These are phyloP conservation scores for Alectoris magna DNA, from an alignment of 2,797 vertebrate species.

Conservation along the genomic window DNA sequence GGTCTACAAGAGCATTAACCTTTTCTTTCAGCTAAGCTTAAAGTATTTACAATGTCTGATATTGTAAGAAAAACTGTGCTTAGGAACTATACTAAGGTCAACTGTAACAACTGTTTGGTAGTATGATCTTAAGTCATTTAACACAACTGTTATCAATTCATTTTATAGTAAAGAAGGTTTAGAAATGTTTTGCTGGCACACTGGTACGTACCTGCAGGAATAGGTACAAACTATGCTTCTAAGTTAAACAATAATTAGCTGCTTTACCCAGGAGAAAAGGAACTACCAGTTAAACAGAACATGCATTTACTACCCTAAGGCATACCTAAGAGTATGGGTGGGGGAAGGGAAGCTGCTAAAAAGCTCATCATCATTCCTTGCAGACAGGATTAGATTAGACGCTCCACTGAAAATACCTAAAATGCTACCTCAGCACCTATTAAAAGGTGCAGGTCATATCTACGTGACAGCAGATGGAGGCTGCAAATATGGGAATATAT, in stretches of 20 bases:
- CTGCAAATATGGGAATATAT: background rate
- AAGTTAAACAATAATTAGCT: background rate
- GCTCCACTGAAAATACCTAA: background rate
- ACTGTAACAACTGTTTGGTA: background rate
- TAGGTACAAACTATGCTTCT: background rate
- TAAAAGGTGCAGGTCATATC: background rate
- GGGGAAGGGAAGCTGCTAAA: conserved; percentile 14
- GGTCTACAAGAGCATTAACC: background rate
- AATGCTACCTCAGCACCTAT: background rate
- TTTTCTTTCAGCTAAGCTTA: background rate
- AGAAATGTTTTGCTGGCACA: background rate
- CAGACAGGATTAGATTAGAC: background rate
- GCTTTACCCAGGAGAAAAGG: conserved; percentile 18
- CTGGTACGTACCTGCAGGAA: background rate
- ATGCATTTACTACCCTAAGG: background rate
- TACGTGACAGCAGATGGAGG: background rate
- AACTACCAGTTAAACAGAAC: conserved; percentile 4
- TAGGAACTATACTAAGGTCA: background rate
- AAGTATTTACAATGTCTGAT: background rate
- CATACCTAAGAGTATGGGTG: background rate
- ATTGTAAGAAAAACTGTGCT: background rate
- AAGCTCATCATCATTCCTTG: conserved; percentile 17
- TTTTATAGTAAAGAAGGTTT: background rate
- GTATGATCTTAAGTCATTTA: background rate
- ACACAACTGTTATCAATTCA: background rate